Base-by-base conservation (phyloP, 1,140 invertebrate genomes). In the Psix sp. region DNA sequence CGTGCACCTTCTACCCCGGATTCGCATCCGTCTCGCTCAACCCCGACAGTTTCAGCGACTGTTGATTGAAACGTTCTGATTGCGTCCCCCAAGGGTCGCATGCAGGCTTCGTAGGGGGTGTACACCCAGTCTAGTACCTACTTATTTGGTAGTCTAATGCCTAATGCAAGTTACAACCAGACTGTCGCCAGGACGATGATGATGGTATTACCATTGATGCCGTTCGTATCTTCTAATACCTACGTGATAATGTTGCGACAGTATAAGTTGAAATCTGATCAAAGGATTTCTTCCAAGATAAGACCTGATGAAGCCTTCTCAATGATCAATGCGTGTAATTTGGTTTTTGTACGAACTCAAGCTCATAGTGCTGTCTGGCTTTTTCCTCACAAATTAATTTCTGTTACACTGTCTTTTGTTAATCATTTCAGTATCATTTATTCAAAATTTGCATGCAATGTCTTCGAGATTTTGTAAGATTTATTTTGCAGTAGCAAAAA, bases 51-150 rank as follows among this genome's bases (percentile, higher is more conserved):
- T 75, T 70, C 77, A 80, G 79, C 78, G 83, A 84, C 77, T 81
- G 83, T 86, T 87, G 86, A 87, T 87, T 87, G 86, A 87, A 87
- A 87, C 84, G 86, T 86, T 79, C 84, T 87, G 86, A 86, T 87
- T 86, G 85, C 84, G 81, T 86, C 80, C 84, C 84, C 79, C 78
- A 78, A 82, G 83, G 80, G 79, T 77, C 74, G 84, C 77, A 85
- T 86, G 83, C 84, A 84, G 84, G 83, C 79, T 78, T 77, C 76
- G 72, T 49, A 68, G 54, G 73, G 76, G 82, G 62, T 49, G 57
- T 60, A 62, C 59, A 39, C 54, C 59, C 75, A 57, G 42, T 45
- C 60, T 68, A 63, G 81, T 81, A 83, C 82, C 80, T 84, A 86
- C 84, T 87, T 87, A 87, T 87, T 87, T 87, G 86, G 84, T 86